These are phyloP conservation scores for Hemitrygon akajei DNA, from an alignment of 2,797 vertebrate genomes.

Conservation along the genomic window DNA sequence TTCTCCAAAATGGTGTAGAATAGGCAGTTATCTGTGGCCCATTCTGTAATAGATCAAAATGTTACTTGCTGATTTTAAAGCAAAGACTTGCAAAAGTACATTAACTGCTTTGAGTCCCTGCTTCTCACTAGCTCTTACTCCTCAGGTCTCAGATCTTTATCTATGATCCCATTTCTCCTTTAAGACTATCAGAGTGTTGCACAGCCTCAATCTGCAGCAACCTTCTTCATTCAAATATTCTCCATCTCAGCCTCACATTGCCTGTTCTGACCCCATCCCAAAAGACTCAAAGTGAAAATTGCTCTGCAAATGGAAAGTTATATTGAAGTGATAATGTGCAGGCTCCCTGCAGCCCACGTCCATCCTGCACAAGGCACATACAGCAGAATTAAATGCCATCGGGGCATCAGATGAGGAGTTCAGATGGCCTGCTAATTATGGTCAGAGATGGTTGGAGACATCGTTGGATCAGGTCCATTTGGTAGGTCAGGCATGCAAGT, in stretches of 20 bases:
- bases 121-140: not conserved
- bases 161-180: not conserved
- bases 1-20: slow-evolving; percentile 77
- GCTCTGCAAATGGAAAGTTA: too few relatives aligned
- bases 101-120: not conserved
- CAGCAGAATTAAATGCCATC: too few relatives aligned
- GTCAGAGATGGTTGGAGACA: too few relatives aligned
- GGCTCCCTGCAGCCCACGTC: too few relatives aligned
- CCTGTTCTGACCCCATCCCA: not conserved
- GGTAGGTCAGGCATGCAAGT: too few relatives aligned
- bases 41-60: slow-evolving; percentile 63
- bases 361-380: too few relatives aligned
- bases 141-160: not conserved
- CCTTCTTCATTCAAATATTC: not conserved
- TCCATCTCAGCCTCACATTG: not conserved
- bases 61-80: not conserved
- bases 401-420: too few relatives aligned
- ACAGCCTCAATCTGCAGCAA: not conserved
- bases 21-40: slow-evolving; percentile 75
- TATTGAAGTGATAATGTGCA: too few relatives aligned
- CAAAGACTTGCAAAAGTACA: not conserved
- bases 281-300: not conserved
- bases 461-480: too few relatives aligned
- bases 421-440: too few relatives aligned
- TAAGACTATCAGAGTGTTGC: not conserved